A percentile compares a stretch with the other conserved stretches of the same genome.
Evolutionary conservation across 1,140 invertebrate genomes (phyloP).

Genomic region (Drosophila orena): DNA sequence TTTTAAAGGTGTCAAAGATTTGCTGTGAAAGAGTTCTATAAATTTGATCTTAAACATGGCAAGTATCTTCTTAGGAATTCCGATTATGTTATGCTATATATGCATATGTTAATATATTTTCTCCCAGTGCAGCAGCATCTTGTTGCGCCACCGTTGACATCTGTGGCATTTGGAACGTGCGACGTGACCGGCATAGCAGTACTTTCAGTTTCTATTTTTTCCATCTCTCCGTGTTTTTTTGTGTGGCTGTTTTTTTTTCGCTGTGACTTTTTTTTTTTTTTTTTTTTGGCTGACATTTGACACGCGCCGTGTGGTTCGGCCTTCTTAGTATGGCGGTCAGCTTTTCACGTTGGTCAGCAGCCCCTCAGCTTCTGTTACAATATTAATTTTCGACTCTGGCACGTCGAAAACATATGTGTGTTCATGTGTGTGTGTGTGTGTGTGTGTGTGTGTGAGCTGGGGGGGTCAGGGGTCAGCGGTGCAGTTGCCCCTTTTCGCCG

Average conservation of each 20-base stretch:
- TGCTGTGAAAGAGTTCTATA: too few species aligned
- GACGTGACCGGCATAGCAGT: slow-evolving; percentile 78
- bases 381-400: slow-evolving; percentile 69
- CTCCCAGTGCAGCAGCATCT: slow-evolving; percentile 33
- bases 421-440: slow-evolving; percentile 8
- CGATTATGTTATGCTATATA: too few species aligned
- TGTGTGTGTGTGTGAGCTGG: slow-evolving; percentile 4
- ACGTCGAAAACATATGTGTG: slow-evolving; percentile 46
- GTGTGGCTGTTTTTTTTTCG: slow-evolving; percentile 1
- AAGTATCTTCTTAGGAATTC: too few species aligned
- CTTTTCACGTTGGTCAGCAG: slow-evolving; percentile 34
- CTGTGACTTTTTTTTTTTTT: slow-evolving; percentile 55
- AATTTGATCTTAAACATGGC: too few species aligned
- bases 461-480: not conserved
- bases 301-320: slow-evolving; percentile 65
- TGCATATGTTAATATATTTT: too few species aligned
- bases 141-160: slow-evolving; percentile 79
- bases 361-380: slow-evolving; percentile 55
- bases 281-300: slow-evolving; percentile 78
- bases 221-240: slow-evolving; percentile 2
- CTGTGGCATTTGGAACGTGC: slow-evolving; percentile 83
- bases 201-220: slow-evolving; percentile 37
- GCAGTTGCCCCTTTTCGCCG: slow-evolving; percentile 38
- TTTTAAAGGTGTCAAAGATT: too few species aligned
- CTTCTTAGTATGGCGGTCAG: slow-evolving; percentile 72